phyloP scores from a whole-genome alignment of 2,888 invertebrate genomes.

The Marronus borbonicus region DNA sequence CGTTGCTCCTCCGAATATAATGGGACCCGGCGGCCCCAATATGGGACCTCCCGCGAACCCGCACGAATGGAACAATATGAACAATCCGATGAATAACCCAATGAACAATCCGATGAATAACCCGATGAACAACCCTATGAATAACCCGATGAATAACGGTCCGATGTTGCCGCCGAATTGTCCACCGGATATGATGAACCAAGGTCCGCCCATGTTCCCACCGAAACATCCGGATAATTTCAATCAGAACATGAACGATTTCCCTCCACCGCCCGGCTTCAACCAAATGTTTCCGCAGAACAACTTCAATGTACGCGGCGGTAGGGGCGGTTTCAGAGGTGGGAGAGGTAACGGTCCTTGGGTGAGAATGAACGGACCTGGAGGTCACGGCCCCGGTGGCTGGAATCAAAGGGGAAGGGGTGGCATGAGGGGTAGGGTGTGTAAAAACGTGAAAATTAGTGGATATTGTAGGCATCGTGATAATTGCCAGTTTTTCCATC shows the following conservation, averaged over 20 bases:
- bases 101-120: slow-evolving; percentile 47
- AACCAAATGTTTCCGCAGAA: slow-evolving; percentile 68
- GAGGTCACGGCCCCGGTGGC: slow-evolving; percentile 61
- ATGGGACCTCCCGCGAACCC: slow-evolving; percentile 59
- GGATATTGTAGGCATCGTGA: slow-evolving; percentile 88
- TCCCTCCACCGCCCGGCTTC: slow-evolving; percentile 68
- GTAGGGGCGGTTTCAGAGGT: slow-evolving; percentile 58
- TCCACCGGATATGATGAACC: slow-evolving; percentile 69
- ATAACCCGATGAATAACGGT: slow-evolving; percentile 41
- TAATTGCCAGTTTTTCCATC: slow-evolving; percentile 88
- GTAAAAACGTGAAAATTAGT: slow-evolving; percentile 85
- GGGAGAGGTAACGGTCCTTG: slow-evolving; percentile 72
- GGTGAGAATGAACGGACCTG: slow-evolving; percentile 69
- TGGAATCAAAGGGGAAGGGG: slow-evolving; percentile 73
- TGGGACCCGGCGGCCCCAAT: slow-evolving; percentile 71
- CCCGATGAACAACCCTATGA: slow-evolving; percentile 32
- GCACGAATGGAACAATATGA: slow-evolving; percentile 50
- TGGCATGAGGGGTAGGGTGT: slow-evolving; percentile 72
- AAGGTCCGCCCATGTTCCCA: slow-evolving; percentile 68
- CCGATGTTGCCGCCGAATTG: slow-evolving; percentile 66
- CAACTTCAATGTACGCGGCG: slow-evolving; percentile 67
- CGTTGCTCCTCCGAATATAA: slow-evolving; percentile 53
- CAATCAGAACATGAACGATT: slow-evolving; percentile 67
- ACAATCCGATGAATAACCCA: slow-evolving; percentile 48
- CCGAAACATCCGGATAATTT: slow-evolving; percentile 65